phyloP scores from a whole-genome alignment of 2,797 vertebrate genomes.

The Lates japonicus region DNA sequence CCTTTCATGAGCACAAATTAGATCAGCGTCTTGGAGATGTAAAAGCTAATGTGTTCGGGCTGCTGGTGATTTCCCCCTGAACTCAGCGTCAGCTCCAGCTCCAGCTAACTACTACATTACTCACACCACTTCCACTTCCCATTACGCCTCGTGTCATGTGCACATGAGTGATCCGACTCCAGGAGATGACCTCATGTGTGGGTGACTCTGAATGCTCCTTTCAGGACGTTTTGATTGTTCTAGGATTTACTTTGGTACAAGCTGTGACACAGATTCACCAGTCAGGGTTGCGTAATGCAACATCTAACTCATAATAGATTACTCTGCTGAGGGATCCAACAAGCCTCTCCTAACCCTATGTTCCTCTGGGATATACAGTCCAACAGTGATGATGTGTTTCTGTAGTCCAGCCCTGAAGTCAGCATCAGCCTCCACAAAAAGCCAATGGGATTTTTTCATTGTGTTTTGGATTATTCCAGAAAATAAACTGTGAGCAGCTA shows the following conservation, averaged over 20 bases:
- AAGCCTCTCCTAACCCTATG: no score
- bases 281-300: conserved; percentile 8
- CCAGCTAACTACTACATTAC: conserved; percentile 71
- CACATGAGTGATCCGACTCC: conserved; percentile 52
- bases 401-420: no score
- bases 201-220: conserved; percentile 69
- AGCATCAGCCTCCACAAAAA: no score
- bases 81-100: conserved; percentile 54
- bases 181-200: conserved; percentile 73
- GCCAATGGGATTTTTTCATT: no score
- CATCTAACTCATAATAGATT: conserved; percentile 5
- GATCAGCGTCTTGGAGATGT: conserved; percentile 68
- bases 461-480: no score
- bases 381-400: no score
- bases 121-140: conserved; percentile 77
- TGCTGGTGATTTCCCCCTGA: conserved; percentile 70
- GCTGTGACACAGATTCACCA: conserved; percentile 36
- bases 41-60: conserved; percentile 69
- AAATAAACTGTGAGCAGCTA: no score
- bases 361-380: no score
- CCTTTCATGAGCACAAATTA: conserved; percentile 74
- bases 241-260: conserved; percentile 43
- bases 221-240: conserved; percentile 72
- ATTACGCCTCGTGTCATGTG: conserved; percentile 59
- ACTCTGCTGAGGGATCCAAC: no score